Percentiles rank a stretch among this genome's conserved stretches.
Conservation (phyloP, 2,888 invertebrate genomes). For the Cantharis lateralis region DNA sequence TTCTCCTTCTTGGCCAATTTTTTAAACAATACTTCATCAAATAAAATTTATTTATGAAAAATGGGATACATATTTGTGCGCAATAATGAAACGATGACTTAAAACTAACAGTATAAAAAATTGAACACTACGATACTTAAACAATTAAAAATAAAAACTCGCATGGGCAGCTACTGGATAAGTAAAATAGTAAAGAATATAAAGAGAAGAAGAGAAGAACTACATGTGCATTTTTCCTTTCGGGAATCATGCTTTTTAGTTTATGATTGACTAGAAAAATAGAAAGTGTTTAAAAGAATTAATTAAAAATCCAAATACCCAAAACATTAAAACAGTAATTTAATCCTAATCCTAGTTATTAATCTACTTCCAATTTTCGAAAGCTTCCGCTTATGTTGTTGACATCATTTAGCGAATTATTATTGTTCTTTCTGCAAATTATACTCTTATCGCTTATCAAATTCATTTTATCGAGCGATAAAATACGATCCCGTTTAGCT, state of each 20-base stretch:
- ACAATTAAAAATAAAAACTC: not conserved
- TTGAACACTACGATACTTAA: not conserved
- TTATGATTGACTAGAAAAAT: not conserved
- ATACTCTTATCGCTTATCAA: slow-evolving; percentile 68
- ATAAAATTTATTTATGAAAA: not conserved
- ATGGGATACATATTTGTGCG: not conserved
- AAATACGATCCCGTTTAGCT: slow-evolving; percentile 62
- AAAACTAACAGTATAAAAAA: not conserved
- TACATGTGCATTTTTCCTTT: not conserved
- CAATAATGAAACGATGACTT: not conserved
- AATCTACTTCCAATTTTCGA: slow-evolving; percentile 71
- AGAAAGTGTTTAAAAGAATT: not conserved
- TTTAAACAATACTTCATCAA: no score
- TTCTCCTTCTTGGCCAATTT: no score
- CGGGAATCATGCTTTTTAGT: not conserved
- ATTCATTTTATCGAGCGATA: slow-evolving; percentile 68
- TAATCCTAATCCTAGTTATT: slow-evolving; percentile 4
- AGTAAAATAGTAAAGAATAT: not conserved
- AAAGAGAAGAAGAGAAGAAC: not conserved
- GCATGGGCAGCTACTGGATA: not conserved
- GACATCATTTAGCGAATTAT: slow-evolving; percentile 44
- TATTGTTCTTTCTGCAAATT: slow-evolving; percentile 51
- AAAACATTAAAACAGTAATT: not conserved
- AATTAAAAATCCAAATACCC: not conserved
- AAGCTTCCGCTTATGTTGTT: slow-evolving; percentile 63